Conservation (phyloP, 2,888 invertebrate genomes). For the Caenorhabditis imperialis region DNA sequence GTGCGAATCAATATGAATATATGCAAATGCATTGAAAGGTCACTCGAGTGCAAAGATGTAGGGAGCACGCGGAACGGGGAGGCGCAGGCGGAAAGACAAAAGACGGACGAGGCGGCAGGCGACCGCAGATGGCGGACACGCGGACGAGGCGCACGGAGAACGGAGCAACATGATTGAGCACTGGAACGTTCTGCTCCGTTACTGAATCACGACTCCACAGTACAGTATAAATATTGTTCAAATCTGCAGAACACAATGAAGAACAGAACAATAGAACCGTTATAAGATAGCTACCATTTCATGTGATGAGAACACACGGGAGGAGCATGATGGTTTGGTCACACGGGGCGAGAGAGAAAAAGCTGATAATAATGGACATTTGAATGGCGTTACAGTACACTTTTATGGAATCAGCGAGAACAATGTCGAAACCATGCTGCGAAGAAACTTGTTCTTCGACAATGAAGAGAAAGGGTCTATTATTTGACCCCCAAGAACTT, state of each 20-base stretch:
- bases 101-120: slow-evolving; percentile 4
- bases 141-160: slow-evolving; percentile 1
- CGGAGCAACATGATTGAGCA: background rate
- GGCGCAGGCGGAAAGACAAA: slow-evolving; percentile 19
- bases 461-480: background rate
- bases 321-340: slow-evolving; percentile 23
- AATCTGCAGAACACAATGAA: no score
- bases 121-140: background rate
- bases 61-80: slow-evolving; percentile 10
- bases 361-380: slow-evolving; percentile 1
- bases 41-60: slow-evolving; percentile 20
- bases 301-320: no score
- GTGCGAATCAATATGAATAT: slow-evolving; percentile 1
- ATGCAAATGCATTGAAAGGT: slow-evolving; percentile 44
- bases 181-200: no score
- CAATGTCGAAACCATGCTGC: slow-evolving; percentile 16
- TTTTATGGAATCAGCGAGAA: slow-evolving; percentile 27
- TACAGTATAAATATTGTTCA: no score
- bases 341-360: background rate
- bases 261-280: no score
- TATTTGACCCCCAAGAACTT: slow-evolving; percentile 12
- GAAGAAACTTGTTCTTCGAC: slow-evolving; percentile 28
- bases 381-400: no score
- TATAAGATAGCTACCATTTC: no score
- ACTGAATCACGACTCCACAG: no score